Conservation (phyloP, 2,888 invertebrate genomes). For the Yponomeuta sedellus region DNA sequence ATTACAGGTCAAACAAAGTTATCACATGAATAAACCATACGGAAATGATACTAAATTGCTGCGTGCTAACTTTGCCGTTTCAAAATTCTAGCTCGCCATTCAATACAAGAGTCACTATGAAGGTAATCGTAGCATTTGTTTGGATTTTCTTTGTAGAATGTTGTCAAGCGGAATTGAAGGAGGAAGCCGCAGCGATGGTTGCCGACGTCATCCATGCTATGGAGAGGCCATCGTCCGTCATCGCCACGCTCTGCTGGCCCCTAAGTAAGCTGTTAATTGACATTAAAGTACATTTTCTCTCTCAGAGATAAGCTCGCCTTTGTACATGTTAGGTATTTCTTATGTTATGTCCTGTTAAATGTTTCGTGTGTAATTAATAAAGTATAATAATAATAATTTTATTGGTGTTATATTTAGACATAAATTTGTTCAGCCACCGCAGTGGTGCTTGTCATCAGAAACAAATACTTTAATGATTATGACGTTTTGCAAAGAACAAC, state of each 20-base stretch:
- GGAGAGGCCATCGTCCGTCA: slow-evolving; percentile 41
- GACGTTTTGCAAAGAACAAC: too few relatives aligned
- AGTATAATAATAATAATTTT: too few relatives aligned
- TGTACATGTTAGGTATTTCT: too few relatives aligned
- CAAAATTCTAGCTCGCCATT: not conserved
- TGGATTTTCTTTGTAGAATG: slow-evolving; percentile 23
- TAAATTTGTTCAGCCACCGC: too few relatives aligned
- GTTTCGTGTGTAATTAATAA: too few relatives aligned
- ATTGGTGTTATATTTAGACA: not conserved
- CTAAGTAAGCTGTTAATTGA: slow-evolving; percentile 37
- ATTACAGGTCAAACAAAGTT: not conserved
- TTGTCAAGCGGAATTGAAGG: slow-evolving; percentile 27
- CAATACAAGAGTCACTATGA: not conserved
- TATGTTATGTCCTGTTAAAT: too few relatives aligned
- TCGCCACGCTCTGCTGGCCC: slow-evolving; percentile 47
- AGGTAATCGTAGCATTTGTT: slow-evolving; percentile 15
- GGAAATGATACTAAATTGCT: not conserved
- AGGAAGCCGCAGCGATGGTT: slow-evolving; percentile 35
- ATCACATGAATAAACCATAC: not conserved
- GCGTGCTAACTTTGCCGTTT: not conserved
- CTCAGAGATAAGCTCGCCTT: too few relatives aligned
- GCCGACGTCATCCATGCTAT: slow-evolving; percentile 42
- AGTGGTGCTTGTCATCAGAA: too few relatives aligned
- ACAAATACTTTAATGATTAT: too few relatives aligned
- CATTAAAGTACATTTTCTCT: not conserved